phyloP scores from a whole-genome alignment of 2,113 vertebrate species.

The Pelvicachromis taeniatus region DNA sequence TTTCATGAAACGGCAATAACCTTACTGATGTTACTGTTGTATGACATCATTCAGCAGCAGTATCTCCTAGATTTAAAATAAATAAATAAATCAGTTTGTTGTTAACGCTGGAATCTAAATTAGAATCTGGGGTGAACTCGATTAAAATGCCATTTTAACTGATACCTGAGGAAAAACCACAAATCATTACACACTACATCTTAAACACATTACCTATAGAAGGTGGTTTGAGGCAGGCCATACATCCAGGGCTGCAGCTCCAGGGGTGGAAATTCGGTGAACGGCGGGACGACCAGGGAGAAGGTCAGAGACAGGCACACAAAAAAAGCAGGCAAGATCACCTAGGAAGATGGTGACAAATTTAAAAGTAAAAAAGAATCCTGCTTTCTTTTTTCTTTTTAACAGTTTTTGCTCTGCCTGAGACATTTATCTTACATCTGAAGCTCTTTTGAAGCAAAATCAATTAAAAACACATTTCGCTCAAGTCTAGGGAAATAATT shows the following conservation, averaged over 20 bases:
- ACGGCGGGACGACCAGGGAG: constrained; percentile 92
- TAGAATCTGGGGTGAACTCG: not conserved
- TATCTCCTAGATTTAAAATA: not conserved
- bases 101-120: not conserved
- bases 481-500: not conserved
- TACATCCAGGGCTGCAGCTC: constrained; percentile 98
- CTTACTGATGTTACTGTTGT: not conserved
- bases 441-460: not conserved
- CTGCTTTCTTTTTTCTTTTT: not conserved
- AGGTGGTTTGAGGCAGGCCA: constrained; percentile 84
- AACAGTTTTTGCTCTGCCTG: not conserved
- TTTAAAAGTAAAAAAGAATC: not conserved
- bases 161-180: not conserved
- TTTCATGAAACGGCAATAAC: not conserved
- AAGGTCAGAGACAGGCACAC: constrained; percentile 94
- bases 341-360: constrained; percentile 64
- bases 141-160: not conserved
- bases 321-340: constrained; percentile 89
- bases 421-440: not conserved
- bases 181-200: not conserved
- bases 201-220: constrained; percentile 80
- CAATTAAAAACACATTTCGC: not conserved
- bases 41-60: not conserved
- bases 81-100: not conserved
- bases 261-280: constrained; percentile 88